phyloP scores from a whole-genome alignment of 2,113 vertebrate species.

The Cacatua alba region DNA sequence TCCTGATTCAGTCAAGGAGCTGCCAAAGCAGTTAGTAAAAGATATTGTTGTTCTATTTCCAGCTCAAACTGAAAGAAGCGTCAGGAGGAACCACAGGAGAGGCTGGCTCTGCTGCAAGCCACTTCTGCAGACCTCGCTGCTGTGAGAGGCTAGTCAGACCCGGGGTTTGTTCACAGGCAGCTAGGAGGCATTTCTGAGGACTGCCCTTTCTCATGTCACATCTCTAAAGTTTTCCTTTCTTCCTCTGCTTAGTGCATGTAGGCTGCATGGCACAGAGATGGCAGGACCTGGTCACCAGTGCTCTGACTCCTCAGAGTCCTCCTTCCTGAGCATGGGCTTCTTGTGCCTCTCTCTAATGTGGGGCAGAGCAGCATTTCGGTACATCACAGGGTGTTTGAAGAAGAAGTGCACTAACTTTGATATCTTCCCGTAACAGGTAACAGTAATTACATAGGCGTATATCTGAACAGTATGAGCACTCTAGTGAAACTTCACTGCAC shows the following conservation, averaged over 20 bases:
- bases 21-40: slow-evolving; percentile 43
- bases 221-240: background rate
- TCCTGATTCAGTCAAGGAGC: slow-evolving; percentile 28
- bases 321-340: background rate
- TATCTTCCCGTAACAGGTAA: background rate
- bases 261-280: background rate
- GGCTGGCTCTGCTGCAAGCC: background rate
- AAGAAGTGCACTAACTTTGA: background rate
- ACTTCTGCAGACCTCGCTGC: background rate
- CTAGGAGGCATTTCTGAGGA: background rate
- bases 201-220: background rate
- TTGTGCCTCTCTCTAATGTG: background rate
- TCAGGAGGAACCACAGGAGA: background rate
- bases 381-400: background rate
- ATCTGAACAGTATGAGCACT: background rate
- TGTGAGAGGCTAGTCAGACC: background rate
- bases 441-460: background rate
- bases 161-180: background rate
- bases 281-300: background rate
- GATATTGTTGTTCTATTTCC: slow-evolving; percentile 20
- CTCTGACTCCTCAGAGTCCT: background rate
- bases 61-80: background rate
- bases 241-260: background rate
- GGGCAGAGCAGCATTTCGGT: background rate
- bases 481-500: accelerated